Evolutionary conservation across 2,797 vertebrate genomes (phyloP), one percentile per base, ranked within the genome.

Genomic region (Muscicapa striata): DNA sequence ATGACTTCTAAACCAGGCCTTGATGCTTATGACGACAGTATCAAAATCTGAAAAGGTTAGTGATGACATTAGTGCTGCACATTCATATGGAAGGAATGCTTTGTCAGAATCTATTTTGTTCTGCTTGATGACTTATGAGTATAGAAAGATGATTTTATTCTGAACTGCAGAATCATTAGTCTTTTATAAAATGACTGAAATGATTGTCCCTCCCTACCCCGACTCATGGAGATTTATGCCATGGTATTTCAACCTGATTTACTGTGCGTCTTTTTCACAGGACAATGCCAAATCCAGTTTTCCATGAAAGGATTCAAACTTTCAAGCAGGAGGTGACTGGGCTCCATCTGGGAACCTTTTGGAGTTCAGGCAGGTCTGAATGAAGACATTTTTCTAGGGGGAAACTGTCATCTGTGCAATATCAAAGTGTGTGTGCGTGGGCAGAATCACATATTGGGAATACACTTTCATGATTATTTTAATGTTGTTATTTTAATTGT

Each of bases 401-500:
- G 40, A 17, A 91, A 32, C 69, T 66, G 29, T 88, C 45, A 3
- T 80, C 80, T 84, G 52, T 78, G 57, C 75, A 80, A 3, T 66
- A 66, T 81, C 84, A 66, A 74, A 90, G 40, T 49, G 26, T 32
- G n/a, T n/a, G 11, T 3, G 13, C 0, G 12, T 58, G 89, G 79
- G 46, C 64, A 72, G 48, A 96, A 93, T n/a, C 48, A 69, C 74
- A 51, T 43, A 74, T 27, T 67, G 43, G 77, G 84, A 94, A 91
- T 87, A 87, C 14, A 59, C 27, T 69, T 93, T 40, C 62, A 86
- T 72, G 40, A 91, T 84, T 82, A 88, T 94, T 93, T 84, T 77
- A 77, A 85, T 87, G 81, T 61, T 54, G 49, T 74, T 92, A 89
- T 93, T 97, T 92, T 86, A 94, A 87, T 83, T 94, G 68, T 96